Conservation (phyloP, 2,797 vertebrate species). For the Melopsittacus undulatus region DNA sequence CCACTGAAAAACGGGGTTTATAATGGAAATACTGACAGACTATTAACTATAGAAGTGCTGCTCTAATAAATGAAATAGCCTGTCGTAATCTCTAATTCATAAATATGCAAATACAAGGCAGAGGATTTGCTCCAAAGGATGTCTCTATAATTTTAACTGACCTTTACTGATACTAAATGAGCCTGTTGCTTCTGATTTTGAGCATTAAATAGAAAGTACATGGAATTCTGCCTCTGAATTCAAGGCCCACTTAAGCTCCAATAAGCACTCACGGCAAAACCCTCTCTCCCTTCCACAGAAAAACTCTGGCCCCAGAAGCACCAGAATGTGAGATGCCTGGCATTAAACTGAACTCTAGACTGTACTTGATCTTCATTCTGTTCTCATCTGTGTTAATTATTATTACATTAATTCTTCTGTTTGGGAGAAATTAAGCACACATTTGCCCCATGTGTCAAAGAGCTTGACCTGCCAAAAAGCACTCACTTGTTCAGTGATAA, state of each 20-base stretch:
- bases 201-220: slow-evolving; percentile 66
- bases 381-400: slow-evolving; percentile 76
- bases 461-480: slow-evolving; percentile 78
- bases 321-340: slow-evolving; percentile 65
- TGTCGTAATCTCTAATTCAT: slow-evolving; percentile 83
- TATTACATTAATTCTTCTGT: slow-evolving; percentile 76
- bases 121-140: slow-evolving; percentile 82
- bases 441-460: slow-evolving; percentile 74
- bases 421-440: slow-evolving; percentile 69
- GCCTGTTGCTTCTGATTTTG: slow-evolving; percentile 80
- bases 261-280: neutral
- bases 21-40: slow-evolving; percentile 85
- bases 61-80: slow-evolving; percentile 84
- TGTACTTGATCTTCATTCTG: slow-evolving; percentile 70
- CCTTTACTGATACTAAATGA: slow-evolving; percentile 80
- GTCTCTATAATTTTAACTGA: slow-evolving; percentile 84
- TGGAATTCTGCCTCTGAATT: slow-evolving; percentile 45
- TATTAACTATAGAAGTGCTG: slow-evolving; percentile 79
- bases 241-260: neutral
- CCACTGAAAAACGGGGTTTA: slow-evolving; percentile 80
- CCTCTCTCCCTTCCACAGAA: neutral
- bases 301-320: slow-evolving; percentile 43
- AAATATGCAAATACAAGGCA: slow-evolving; percentile 84
- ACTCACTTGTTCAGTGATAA: slow-evolving; percentile 77
- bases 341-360: slow-evolving; percentile 67